A percentile compares a stretch with the other conserved stretches of the same genome.
These are phyloP conservation scores for Tribolium madens DNA, from an alignment of 1,140 invertebrate genomes.

Conservation along the genomic window DNA sequence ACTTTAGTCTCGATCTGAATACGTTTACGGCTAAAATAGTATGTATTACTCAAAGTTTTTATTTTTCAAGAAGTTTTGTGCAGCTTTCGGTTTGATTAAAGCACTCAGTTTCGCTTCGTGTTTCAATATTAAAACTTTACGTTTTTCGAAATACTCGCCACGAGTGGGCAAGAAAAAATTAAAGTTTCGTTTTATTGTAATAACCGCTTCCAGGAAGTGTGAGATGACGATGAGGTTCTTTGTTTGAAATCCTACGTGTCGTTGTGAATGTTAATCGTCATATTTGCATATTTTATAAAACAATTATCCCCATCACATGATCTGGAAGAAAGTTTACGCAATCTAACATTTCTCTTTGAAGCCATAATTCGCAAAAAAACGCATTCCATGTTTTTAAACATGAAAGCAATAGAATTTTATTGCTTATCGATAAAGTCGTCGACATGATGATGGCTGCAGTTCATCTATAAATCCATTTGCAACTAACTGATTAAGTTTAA, in stretches of 20 bases:
- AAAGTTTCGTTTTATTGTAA: not conserved
- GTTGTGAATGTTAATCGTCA: not conserved
- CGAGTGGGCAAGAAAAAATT: not conserved
- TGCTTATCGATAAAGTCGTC: constrained; percentile 20
- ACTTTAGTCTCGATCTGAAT: too few species aligned
- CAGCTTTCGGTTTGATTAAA: too few species aligned
- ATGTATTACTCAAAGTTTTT: not conserved
- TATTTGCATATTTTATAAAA: not conserved
- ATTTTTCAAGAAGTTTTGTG: not conserved
- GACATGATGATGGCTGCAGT: constrained; percentile 35
- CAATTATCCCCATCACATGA: not conserved
- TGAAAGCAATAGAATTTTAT: constrained; percentile 33
- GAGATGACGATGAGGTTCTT: not conserved
- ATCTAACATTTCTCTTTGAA: not conserved
- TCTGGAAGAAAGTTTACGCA: not conserved
- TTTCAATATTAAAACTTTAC: too few species aligned
- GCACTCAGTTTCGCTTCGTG: too few species aligned
- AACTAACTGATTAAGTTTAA: constrained; percentile 46
- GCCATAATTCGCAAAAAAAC: constrained; percentile 1
- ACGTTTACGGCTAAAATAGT: too few species aligned
- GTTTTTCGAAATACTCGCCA: too few species aligned
- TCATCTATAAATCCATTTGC: constrained; percentile 49
- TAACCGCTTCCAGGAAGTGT: not conserved
- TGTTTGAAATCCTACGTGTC: not conserved
- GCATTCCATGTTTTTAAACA: constrained; percentile 19